Evolutionary conservation across 1,140 invertebrate genomes (phyloP).

Genomic region (Drosophila lacertosa): DNA sequence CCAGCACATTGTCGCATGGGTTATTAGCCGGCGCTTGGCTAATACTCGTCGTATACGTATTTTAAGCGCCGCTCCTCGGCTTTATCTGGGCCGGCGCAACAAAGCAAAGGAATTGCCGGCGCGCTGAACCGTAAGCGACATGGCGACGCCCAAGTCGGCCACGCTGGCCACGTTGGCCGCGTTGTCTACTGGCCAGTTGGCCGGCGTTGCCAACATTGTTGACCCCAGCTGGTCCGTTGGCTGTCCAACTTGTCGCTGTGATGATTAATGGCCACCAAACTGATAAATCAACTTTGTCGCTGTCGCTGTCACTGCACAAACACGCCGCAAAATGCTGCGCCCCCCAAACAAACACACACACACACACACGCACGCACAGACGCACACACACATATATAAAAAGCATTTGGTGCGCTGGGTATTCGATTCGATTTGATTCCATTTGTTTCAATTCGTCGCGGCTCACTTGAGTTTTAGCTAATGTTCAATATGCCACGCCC

Average conservation of each 20-base stretch:
- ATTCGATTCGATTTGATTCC: conserved; percentile 44
- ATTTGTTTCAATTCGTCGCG: conserved; percentile 77
- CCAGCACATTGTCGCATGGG: conserved; percentile 33
- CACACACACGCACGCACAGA: conserved; percentile 24
- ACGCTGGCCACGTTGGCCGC: background rate
- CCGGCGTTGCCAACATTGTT: too few species aligned
- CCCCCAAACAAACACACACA: conserved; percentile 16
- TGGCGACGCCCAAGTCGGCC: conserved; percentile 50
- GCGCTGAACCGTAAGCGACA: conserved; percentile 80
- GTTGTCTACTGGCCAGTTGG: too few species aligned
- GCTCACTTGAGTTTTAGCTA: conserved; percentile 82
- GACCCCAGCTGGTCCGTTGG: conserved; percentile 79
- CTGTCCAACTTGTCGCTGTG: conserved; percentile 81
- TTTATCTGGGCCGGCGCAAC: conserved; percentile 49
- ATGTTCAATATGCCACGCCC: conserved; percentile 81
- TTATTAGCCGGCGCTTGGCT: conserved; percentile 2
- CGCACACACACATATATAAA: background rate
- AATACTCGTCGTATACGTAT: conserved; percentile 8
- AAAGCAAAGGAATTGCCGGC: conserved; percentile 66
- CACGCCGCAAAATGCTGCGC: conserved; percentile 77
- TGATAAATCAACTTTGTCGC: conserved; percentile 83
- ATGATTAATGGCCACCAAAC: conserved; percentile 82
- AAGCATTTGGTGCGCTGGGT: conserved; percentile 28
- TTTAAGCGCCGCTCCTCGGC: conserved; percentile 17
- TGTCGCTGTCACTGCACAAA: conserved; percentile 82